Percentiles rank a stretch among this genome's conserved stretches.
These are phyloP conservation scores for Lepidocyrtinus sp. DNA, from an alignment of 2,888 invertebrate genomes.

Conservation along the genomic window DNA sequence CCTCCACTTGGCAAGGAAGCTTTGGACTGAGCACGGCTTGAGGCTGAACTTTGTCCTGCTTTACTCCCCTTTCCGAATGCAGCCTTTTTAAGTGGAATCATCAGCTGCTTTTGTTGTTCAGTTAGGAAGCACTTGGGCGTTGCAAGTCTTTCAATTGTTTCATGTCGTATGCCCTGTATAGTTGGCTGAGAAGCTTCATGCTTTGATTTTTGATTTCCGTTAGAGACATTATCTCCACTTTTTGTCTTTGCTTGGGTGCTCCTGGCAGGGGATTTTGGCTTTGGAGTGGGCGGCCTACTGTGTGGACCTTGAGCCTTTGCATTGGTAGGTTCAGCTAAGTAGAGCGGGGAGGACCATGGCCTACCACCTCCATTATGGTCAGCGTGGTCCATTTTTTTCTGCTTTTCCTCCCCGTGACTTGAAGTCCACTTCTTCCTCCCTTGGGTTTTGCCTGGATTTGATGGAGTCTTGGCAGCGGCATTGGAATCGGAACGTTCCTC, in stretches of 20 bases:
- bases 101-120: too few relatives aligned
- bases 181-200: slow-evolving; percentile 22
- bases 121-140: too few relatives aligned
- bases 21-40: too few relatives aligned
- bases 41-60: too few relatives aligned
- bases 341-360: background rate
- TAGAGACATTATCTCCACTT: background rate
- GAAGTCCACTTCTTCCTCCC: slow-evolving; percentile 34
- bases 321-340: too few relatives aligned
- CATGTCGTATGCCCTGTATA: slow-evolving; percentile 17
- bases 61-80: too few relatives aligned
- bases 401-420: background rate
- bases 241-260: background rate
- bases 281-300: slow-evolving; percentile 24
- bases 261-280: background rate
- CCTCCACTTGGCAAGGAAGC: too few relatives aligned
- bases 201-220: background rate
- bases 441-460: too few relatives aligned
- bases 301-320: background rate
- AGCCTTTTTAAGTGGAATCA: too few relatives aligned
- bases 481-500: too few relatives aligned
- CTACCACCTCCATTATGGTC: background rate
- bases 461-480: too few relatives aligned
- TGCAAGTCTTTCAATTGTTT: slow-evolving; percentile 32
- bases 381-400: background rate